Conservation (phyloP, 2,888 invertebrate genomes). For the Hirudinaria manillensis region DNA sequence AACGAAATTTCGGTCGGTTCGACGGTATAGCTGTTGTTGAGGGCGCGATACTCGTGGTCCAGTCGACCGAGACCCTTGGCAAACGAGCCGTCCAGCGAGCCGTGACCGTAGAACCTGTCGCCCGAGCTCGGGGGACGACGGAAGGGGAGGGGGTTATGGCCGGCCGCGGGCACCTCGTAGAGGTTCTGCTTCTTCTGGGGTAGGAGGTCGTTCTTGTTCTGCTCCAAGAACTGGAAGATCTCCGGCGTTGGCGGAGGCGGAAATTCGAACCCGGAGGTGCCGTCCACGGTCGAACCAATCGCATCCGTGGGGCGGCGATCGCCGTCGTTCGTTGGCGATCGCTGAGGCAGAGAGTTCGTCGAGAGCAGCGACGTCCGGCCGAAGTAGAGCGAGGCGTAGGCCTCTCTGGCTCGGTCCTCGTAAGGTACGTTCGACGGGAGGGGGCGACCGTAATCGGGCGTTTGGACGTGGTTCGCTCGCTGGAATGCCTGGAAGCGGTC, state of each 20-base stretch:
- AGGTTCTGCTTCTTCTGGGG: not conserved
- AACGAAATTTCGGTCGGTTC: not conserved
- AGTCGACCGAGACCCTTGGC: not conserved
- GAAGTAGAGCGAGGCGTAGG: no score
- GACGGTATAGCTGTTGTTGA: not conserved
- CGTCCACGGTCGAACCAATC: not conserved
- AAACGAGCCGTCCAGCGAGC: conserved; percentile 10
- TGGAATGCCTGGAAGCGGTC: not conserved
- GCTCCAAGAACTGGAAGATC: conserved; percentile 24
- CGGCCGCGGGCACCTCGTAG: not conserved
- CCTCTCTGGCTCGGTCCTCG: not conserved
- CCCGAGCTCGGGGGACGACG: not conserved
- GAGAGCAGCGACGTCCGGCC: not conserved
- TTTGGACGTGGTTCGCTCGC: no score
- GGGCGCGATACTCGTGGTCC: not conserved
- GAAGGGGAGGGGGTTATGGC: not conserved
- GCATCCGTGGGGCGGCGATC: not conserved
- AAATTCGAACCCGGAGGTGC: not conserved
- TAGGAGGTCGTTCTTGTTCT: conserved; percentile 13
- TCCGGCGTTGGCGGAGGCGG: conserved; percentile 25
- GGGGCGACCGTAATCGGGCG: no score
- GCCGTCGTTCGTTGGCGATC: not conserved
- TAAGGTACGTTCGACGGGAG: not conserved
- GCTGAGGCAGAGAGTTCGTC: not conserved
- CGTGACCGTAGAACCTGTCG: not conserved